phyloP scores from a whole-genome alignment of 2,888 invertebrate genomes.

The Electrophaes corylata region DNA sequence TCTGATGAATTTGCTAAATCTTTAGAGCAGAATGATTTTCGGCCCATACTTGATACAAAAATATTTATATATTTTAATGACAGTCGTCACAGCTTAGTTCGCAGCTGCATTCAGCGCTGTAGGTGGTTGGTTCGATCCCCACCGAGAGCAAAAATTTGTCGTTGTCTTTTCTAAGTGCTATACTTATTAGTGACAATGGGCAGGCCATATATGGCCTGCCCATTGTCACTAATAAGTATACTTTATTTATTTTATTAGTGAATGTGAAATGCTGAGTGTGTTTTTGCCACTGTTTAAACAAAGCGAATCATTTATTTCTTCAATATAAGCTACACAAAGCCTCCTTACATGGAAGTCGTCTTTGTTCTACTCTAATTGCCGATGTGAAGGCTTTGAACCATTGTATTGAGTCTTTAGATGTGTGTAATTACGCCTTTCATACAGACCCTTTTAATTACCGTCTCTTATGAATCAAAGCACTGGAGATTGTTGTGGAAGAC shows the following conservation, averaged over 20 bases:
- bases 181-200: too few species aligned
- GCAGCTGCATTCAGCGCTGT: too few species aligned
- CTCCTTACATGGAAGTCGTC: slow-evolving; percentile 21
- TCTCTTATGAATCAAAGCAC: slow-evolving; percentile 63
- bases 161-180: too few species aligned
- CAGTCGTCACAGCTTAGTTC: too few species aligned
- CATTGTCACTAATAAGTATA: too few species aligned
- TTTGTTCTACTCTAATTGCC: slow-evolving; percentile 51
- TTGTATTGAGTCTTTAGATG: slow-evolving; percentile 44
- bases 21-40: slow-evolving; percentile 2
- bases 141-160: too few species aligned
- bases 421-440: slow-evolving; percentile 72
- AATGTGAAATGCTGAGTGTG: not conserved
- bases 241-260: too few species aligned
- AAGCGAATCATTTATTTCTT: slow-evolving; percentile 7
- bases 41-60: not conserved
- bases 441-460: slow-evolving; percentile 73
- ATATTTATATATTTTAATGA: too few species aligned
- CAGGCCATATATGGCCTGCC: too few species aligned
- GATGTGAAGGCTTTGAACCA: slow-evolving; percentile 42
- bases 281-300: slow-evolving; percentile 2
- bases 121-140: too few species aligned
- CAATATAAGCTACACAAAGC: slow-evolving; percentile 23
- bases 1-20: slow-evolving; percentile 9
- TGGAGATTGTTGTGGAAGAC: slow-evolving; percentile 10